A percentile compares a stretch with the other conserved stretches of the same genome.
These are phyloP conservation scores for Myiothlypis coronata DNA, from an alignment of 2,797 vertebrate species.

Conservation along the genomic window DNA sequence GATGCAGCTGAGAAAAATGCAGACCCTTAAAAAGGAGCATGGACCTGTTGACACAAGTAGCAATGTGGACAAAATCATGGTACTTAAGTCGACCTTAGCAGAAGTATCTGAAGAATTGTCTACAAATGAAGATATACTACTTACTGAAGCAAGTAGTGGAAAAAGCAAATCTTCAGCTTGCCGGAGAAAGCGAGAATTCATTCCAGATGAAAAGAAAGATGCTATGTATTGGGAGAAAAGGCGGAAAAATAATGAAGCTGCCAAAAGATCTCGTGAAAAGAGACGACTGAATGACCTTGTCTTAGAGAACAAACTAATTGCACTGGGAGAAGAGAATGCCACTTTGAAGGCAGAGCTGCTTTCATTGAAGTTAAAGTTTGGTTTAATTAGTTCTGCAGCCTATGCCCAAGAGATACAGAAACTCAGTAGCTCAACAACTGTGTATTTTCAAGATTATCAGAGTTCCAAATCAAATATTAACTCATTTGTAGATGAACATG, in stretches of 20 bases:
- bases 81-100: constrained; percentile 80
- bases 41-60: constrained; percentile 75
- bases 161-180: constrained; percentile 81
- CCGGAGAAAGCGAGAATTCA: constrained; percentile 92
- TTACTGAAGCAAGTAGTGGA: constrained; percentile 71
- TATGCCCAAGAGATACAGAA: constrained; percentile 92
- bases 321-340: constrained; percentile 92
- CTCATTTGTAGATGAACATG: constrained; percentile 76
- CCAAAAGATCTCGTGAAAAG: constrained; percentile 95
- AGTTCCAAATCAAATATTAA: constrained; percentile 67
- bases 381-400: constrained; percentile 85
- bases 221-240: constrained; percentile 93
- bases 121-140: constrained; percentile 78
- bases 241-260: constrained; percentile 96
- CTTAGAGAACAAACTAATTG: constrained; percentile 93
- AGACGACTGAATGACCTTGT: constrained; percentile 94
- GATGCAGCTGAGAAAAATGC: constrained; percentile 87
- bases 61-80: constrained; percentile 79
- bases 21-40: constrained; percentile 89
- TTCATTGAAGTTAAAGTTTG: constrained; percentile 90
- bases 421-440: constrained; percentile 76
- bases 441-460: constrained; percentile 84
- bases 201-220: constrained; percentile 96
- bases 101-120: constrained; percentile 77
- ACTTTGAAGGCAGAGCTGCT: constrained; percentile 91